Evolutionary conservation across 2,113 vertebrate species (phyloP).

Genomic region (Eulacestoma nigropectus): DNA sequence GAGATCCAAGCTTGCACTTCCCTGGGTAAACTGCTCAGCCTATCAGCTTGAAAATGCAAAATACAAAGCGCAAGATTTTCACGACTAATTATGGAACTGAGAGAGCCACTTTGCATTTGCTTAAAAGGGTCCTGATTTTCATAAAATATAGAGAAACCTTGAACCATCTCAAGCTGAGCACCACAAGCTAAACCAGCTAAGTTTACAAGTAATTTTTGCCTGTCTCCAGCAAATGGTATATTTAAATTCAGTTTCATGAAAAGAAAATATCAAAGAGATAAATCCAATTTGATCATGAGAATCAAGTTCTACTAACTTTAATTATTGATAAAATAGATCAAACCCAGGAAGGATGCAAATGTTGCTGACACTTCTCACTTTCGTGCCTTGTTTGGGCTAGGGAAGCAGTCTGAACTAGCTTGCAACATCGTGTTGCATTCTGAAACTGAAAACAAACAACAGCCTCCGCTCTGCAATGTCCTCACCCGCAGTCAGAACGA

Average conservation of each 20-base stretch:
- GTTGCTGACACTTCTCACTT: background rate
- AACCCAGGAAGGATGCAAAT: background rate
- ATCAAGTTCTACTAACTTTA: background rate
- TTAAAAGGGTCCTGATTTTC: constrained; percentile 17
- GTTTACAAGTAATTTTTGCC: background rate
- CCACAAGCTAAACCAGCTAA: background rate
- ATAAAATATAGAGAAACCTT: background rate
- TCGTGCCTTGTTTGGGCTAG: background rate
- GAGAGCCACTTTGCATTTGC: background rate
- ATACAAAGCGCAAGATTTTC: constrained; percentile 35
- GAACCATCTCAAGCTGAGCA: background rate
- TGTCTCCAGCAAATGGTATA: background rate
- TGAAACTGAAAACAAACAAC: constrained; percentile 1
- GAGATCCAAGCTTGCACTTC: background rate
- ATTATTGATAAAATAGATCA: constrained; percentile 27
- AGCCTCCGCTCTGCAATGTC: background rate
- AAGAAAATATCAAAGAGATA: background rate
- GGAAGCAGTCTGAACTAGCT: background rate
- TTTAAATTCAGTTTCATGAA: background rate
- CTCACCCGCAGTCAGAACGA: background rate
- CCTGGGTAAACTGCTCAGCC: background rate
- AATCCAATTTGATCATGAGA: constrained; percentile 4
- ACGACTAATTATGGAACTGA: background rate
- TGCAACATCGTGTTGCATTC: background rate
- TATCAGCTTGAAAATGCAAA: constrained; percentile 10